phyloP scores from a whole-genome alignment of 2,797 vertebrate species.

The Hafferia zeledoni region DNA sequence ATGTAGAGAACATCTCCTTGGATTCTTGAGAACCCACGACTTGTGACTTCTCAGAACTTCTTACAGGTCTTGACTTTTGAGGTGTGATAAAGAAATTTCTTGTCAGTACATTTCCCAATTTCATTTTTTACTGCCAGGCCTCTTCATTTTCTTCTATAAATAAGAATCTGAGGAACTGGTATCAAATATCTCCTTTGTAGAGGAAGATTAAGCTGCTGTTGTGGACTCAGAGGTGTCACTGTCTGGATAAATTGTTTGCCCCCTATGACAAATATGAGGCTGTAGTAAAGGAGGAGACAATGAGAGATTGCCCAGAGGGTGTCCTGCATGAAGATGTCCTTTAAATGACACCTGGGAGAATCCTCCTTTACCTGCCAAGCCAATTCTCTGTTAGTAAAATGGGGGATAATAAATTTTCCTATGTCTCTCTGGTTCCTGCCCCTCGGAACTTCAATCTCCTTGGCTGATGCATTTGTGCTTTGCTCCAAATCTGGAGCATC shows the following conservation, averaged over 20 bases:
- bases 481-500: not conserved
- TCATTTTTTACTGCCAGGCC: not conserved
- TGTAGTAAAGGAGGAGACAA: not conserved
- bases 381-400: not conserved
- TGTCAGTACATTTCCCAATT: not conserved
- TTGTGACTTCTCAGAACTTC: not conserved
- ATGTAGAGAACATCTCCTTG: not conserved
- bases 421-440: not conserved
- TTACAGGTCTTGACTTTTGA: not conserved
- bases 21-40: not conserved
- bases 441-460: not conserved
- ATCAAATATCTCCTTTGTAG: not conserved
- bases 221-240: not conserved
- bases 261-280: not conserved
- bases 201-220: not conserved
- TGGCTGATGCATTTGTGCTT: not conserved
- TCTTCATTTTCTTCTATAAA: not conserved
- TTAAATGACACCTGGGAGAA: not conserved
- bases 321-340: not conserved
- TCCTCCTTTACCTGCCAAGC: not conserved
- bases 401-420: not conserved
- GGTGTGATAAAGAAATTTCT: not conserved
- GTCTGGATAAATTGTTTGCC: not conserved
- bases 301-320: not conserved
- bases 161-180: not conserved